A percentile compares a stretch with the other conserved stretches of the same genome.
phyloP scores from a whole-genome alignment of 1,140 invertebrate species.

The Wasmannia auropunctata region DNA sequence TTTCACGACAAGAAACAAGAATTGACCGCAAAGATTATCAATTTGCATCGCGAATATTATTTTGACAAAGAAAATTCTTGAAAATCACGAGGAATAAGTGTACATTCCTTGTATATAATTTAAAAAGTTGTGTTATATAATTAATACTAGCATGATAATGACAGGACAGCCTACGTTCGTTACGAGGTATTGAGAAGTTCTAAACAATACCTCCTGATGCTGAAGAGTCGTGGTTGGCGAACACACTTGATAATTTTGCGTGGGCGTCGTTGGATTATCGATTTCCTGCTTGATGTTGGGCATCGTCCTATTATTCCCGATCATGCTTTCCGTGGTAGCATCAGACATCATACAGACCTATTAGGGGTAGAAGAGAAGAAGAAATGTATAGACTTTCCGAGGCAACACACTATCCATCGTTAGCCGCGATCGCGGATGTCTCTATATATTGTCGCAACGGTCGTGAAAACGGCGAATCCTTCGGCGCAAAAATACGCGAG shows the following conservation, averaged over 20 bases:
- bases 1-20: neutral
- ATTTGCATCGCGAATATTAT: neutral
- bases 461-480: neutral
- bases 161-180: neutral
- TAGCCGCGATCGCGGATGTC: neutral
- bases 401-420: neutral
- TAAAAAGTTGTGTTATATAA: neutral
- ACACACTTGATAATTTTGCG: conserved; percentile 86
- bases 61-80: neutral
- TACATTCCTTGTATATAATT: neutral
- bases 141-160: neutral
- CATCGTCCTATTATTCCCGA: conserved; percentile 82
- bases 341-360: conserved; percentile 88
- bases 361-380: neutral
- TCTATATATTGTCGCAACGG: neutral
- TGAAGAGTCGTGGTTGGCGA: conserved; percentile 86
- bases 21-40: neutral
- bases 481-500: conserved; percentile 31
- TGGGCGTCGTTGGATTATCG: conserved; percentile 83
- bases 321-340: conserved; percentile 80
- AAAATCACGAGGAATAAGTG: neutral
- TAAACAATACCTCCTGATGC: conserved; percentile 78
- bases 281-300: conserved; percentile 87
- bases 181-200: neutral
- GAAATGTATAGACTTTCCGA: neutral